Evolutionary conservation across 2,888 invertebrate species (phyloP), one percentile per base, ranked within the genome.

Genomic region (Aleiodes leptofemur): DNA sequence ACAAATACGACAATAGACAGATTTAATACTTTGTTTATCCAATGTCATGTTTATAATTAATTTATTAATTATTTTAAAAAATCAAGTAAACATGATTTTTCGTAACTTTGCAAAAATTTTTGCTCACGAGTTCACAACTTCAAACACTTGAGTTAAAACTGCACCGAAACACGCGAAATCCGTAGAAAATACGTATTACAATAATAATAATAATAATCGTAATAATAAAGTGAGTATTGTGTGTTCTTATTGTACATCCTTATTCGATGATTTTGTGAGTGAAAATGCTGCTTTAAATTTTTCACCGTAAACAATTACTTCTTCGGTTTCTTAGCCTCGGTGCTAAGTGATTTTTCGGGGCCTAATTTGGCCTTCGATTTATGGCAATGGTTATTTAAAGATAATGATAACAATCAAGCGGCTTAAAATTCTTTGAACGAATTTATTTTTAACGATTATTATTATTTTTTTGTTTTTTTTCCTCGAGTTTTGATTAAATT

Each of bases 1-100:
- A 82, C 92, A 92, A 76, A 92, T 91, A 61, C 92, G 88, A 80
- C 92, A 92, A 50, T 74, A 69, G 29, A 79, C 50, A 5, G 81
- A 79, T 3, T 64, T 50, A 23, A 80, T 73, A 69, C 75, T 81
- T n/a, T 57, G 76, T 72, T 83, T 82, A 9, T 83, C 84, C 57
- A 76, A 69, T 53, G 78, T 50, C 38, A 53, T 43, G 56, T 61
- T 55, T 38, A 53, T 64, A 13, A 8, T 57, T 59, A 34, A 48
- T 31, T 3, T 23, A 23, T 23, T 51, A 57, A 74, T 23, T 34
- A 64, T 34, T 61, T 29, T 29, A 43, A 56, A 64, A 13, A 43
- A 64, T 23, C 23, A 43, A 6, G 38, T 16, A n/a, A 14, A 64
- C 64, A 64, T 64, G 1, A 61, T 64, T 13, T 11, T 43, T 11